Evolutionary conservation across 2,888 invertebrate genomes (phyloP), one percentile per base, ranked within the genome.

Genomic region (Netelia inedita): DNA sequence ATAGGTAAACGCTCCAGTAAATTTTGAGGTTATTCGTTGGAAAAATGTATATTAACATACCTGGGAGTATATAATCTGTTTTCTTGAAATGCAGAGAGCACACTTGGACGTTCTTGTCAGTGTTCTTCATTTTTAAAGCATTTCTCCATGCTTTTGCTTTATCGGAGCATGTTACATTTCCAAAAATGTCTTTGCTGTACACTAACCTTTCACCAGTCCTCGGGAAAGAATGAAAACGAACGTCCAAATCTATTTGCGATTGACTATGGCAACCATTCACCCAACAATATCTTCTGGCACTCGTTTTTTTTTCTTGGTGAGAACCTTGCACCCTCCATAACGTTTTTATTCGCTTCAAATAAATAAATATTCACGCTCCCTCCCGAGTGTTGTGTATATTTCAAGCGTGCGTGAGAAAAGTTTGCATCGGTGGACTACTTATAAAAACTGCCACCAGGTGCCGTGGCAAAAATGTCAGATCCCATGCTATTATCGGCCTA

Each of bases 211-310:
- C 65, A 65, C 66, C 72, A 72, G 72, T 65, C 73, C 72, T 72
- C 55, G 79, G 72, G 72, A 79, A 35, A 14, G 65, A 72, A 72
- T 79, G 79, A 55, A 79, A 73, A 72, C 65, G 72, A 65, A 79
- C 55, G 21, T 79, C 55, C 16, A 72, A 63, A 65, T 79, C 71
- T 79, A 72, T 72, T 79, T 72, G 72, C 65, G 65, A 72, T 72
- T 79, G 79, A 72, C 65, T 72, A 65, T 65, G 35, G 55, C 79
- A 72, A 65, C 79, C 65, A 65, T 79, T 79, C 55, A 79, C 72
- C 79, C 73, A 72, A 71, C 63, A 79, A 79, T 79, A 79, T 23
- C 53, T 79, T 72, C 72, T 46, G 71, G 71, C 19, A 78, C 53
- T 63, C 21, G 65, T 65, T 69, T 76, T 76, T 41, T 66, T 55